A percentile compares a stretch with the other conserved stretches of the same genome.
Conservation (phyloP, 2,113 vertebrate genomes). For the Upupa epops region DNA sequence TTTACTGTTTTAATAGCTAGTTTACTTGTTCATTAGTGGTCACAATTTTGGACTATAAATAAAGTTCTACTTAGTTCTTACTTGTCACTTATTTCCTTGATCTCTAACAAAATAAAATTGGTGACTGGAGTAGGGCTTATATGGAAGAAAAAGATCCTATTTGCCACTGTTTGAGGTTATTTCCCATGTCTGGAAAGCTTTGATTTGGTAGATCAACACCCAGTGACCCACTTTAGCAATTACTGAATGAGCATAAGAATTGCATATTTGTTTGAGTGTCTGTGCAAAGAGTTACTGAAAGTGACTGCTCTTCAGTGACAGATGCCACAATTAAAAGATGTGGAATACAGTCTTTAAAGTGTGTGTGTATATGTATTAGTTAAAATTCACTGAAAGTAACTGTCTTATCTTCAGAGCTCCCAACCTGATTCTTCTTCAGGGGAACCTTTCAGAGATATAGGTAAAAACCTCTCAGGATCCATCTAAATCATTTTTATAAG, state of each 20-base stretch:
- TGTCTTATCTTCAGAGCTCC: neutral
- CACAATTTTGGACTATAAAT: neutral
- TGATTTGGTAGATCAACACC: neutral
- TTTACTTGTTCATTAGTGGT: neutral
- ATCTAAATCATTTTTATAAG: neutral
- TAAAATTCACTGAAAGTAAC: neutral
- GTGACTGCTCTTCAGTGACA: neutral
- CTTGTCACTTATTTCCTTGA: neutral
- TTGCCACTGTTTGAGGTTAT: neutral
- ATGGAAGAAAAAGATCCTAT: neutral
- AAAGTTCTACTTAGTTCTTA: neutral
- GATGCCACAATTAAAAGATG: neutral
- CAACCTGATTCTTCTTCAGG: neutral
- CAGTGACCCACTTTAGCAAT: neutral
- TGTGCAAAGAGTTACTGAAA: neutral
- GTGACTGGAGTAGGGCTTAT: neutral
- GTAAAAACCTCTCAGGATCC: neutral
- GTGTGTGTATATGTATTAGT: too few relatives aligned
- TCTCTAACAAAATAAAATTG: neutral
- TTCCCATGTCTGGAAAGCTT: neutral
- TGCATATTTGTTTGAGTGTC: neutral
- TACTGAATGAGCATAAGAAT: neutral
- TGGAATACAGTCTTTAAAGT: neutral
- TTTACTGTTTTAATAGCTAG: neutral
- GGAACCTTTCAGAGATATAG: neutral